Evolutionary conservation across 2,113 vertebrate genomes (phyloP).

Genomic region (Halichoerus grypus): DNA sequence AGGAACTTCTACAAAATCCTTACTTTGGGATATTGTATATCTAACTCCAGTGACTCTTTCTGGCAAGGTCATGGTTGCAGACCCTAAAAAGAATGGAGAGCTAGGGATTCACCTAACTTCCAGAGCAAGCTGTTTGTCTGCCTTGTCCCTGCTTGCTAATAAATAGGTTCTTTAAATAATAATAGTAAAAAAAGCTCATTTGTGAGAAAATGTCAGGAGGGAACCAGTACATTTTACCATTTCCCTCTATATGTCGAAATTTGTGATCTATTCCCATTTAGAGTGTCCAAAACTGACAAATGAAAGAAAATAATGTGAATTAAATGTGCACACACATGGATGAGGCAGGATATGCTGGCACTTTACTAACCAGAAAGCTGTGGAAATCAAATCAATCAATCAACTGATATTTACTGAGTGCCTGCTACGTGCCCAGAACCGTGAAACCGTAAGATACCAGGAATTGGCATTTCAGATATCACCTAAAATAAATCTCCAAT

Average conservation of each 20-base stretch:
- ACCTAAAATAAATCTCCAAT: conserved; percentile 48
- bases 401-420: background rate
- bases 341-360: background rate
- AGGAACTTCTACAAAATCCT: background rate
- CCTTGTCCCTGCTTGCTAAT: background rate
- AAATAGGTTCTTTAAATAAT: background rate
- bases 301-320: background rate
- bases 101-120: background rate
- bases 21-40: background rate
- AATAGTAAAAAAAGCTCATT: background rate
- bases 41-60: background rate
- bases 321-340: background rate
- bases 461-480: background rate
- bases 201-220: background rate
- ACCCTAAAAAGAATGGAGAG: background rate
- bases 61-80: background rate
- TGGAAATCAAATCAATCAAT: conserved; percentile 7
- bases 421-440: background rate
- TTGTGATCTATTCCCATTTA: background rate
- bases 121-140: background rate
- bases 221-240: background rate
- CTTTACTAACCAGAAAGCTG: background rate
- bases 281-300: background rate
- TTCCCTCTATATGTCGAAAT: background rate
- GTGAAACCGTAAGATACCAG: background rate